Evolutionary conservation across 2,888 invertebrate genomes (phyloP), one percentile per base, ranked within the genome.

Genomic region (Allophyes oxyacanthae): DNA sequence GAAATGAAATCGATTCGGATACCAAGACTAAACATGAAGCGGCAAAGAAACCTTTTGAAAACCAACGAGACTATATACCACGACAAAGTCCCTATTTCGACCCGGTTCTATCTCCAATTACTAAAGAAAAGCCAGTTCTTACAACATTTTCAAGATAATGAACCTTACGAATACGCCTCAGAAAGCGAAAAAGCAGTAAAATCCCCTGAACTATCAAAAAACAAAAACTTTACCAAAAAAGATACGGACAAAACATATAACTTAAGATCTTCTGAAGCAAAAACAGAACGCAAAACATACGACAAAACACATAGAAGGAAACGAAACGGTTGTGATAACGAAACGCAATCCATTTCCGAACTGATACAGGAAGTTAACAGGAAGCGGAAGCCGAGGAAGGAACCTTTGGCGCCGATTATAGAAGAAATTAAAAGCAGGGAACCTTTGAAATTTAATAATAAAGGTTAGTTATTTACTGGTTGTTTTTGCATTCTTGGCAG

Each of bases 61-160:
- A 75, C 66, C 10, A 91, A 86, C 59, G 93, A 94, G 77, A 93
- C 92, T 0, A 58, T 94, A 4, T 92, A 85, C 69, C 85, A 91
- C 71, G 93, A 93, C 59, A 94, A 93, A 78, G 92, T 94, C 0
- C 87, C 94, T 0, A 88, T 94, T 32, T 90, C 89, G 2, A 94
- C 92, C 0, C 83, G 94, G 3, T 94, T 93, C 59, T 89, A 91
- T 61, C 83, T 94, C 0, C 92, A 93, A 66, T 76, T 93, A 8
- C 71, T 94, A 0, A 93, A 93, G 63, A 84, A 74, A 36, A 92
- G 92, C 52, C 92, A 94, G 59, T 94, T 94, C 40, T 51, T 91
- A 0, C 81, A 85, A 52, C 79, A 85, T 0, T 94, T 93, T 44
- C 69, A 85, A 9, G 87, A 87, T 1, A 79, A 82, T 0, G 92